Conservation (phyloP, 2,888 invertebrate species). For the Hirtodrosophila histrioides region DNA sequence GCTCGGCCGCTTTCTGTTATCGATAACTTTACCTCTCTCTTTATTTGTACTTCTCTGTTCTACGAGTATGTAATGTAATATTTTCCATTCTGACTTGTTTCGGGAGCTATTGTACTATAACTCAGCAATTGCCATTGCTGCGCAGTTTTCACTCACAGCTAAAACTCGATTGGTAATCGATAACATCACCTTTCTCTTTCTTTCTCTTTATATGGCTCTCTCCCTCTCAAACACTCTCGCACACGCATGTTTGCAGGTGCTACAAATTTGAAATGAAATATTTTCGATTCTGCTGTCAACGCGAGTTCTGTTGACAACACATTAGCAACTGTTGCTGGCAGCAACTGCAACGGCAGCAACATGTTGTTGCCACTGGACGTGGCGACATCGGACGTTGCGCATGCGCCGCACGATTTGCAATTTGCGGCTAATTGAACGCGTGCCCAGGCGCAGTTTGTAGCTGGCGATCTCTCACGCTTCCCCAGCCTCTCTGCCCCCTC, state of each 20-base stretch:
- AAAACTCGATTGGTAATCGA: constrained; percentile 7
- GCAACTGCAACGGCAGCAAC: constrained; percentile 40
- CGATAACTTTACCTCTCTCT: too few relatives aligned
- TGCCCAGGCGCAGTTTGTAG: constrained; percentile 74
- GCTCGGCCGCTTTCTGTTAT: too few relatives aligned
- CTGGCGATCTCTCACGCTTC: constrained; percentile 51
- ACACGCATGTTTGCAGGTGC: constrained; percentile 39
- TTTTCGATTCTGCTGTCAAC: constrained; percentile 80
- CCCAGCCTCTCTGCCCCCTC: constrained; percentile 15
- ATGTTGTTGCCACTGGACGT: constrained; percentile 67
- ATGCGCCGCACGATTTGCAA: constrained; percentile 78
- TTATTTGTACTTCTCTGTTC: too few relatives aligned
- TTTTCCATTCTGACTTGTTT: constrained; percentile 7
- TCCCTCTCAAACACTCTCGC: constrained; percentile 21
- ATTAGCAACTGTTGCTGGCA: constrained; percentile 69
- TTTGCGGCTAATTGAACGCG: constrained; percentile 80
- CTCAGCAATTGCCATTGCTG: constrained; percentile 4
- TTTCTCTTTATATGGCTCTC: constrained; percentile 16
- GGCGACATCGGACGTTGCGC: constrained; percentile 66
- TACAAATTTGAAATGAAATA: constrained; percentile 78
- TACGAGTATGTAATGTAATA: too few relatives aligned
- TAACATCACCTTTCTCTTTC: not conserved
- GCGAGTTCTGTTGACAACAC: constrained; percentile 78
- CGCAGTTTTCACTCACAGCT: constrained; percentile 29
- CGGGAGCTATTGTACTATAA: too few relatives aligned